Conservation (phyloP, 2,797 vertebrate genomes). For the Schizothorax lantsangensis region DNA sequence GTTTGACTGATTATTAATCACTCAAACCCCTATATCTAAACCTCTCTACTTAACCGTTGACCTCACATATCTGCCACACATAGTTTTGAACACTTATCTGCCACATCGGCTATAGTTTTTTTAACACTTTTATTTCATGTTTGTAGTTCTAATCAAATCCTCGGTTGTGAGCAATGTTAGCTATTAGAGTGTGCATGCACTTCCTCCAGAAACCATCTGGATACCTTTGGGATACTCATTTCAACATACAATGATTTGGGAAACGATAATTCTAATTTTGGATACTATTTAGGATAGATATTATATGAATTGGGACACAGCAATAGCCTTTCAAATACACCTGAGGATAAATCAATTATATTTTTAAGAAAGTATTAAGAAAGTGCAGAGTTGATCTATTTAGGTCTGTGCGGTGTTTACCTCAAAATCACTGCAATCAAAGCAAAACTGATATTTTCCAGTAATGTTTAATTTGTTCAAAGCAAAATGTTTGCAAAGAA, state of each 20-base stretch:
- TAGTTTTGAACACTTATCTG: background rate
- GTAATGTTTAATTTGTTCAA: background rate
- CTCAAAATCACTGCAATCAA: background rate
- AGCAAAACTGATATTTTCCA: background rate
- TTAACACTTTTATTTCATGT: background rate
- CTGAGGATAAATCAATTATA: background rate
- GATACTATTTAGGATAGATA: background rate
- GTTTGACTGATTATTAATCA: background rate
- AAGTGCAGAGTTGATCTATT: background rate
- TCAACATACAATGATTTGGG: background rate
- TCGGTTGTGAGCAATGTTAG: background rate
- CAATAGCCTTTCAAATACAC: slow-evolving; percentile 1
- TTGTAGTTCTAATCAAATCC: background rate
- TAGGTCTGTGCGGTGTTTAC: background rate
- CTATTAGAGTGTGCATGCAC: background rate
- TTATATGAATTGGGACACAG: background rate
- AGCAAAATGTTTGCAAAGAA: background rate
- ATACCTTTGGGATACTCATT: background rate
- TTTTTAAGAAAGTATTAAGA: background rate
- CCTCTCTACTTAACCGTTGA: background rate
- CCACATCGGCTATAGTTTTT: background rate
- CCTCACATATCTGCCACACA: background rate
- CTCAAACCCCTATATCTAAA: background rate
- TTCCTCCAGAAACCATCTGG: background rate
- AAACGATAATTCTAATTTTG: background rate